Conservation (phyloP, 2,888 invertebrate genomes). For the Notocelia uddmanniana region DNA sequence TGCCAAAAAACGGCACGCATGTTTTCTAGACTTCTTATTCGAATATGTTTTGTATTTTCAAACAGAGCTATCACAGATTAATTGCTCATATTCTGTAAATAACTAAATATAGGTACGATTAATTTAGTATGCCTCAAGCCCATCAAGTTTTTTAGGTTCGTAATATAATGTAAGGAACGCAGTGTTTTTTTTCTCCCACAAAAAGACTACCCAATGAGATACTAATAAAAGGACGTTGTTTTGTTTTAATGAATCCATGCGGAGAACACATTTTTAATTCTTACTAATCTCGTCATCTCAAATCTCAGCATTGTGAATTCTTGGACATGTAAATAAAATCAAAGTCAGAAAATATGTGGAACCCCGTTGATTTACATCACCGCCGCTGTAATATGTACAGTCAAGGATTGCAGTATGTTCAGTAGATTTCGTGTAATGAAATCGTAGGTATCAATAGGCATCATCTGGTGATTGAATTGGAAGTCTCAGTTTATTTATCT, state of each 20-base stretch:
- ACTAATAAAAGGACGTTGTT: no score
- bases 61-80: neutral
- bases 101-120: neutral
- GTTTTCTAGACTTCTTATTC: neutral
- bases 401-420: no score
- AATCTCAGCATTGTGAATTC: constrained; percentile 6
- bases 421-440: no score
- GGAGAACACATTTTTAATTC: neutral
- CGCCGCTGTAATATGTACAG: no score
- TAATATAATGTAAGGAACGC: neutral
- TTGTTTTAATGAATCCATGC: neutral
- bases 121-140: neutral
- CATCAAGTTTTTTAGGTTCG: neutral
- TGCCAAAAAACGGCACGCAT: neutral
- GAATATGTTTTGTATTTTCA: neutral
- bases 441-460: no score
- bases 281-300: constrained; percentile 18
- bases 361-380: neutral
- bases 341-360: neutral
- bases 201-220: neutral
- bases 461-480: no score
- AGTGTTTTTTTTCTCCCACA: neutral
- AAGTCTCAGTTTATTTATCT: no score
- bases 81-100: neutral
- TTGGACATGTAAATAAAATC: neutral